Evolutionary conservation across 2,797 vertebrate species (phyloP).

Genomic region (Zalophus californianus): DNA sequence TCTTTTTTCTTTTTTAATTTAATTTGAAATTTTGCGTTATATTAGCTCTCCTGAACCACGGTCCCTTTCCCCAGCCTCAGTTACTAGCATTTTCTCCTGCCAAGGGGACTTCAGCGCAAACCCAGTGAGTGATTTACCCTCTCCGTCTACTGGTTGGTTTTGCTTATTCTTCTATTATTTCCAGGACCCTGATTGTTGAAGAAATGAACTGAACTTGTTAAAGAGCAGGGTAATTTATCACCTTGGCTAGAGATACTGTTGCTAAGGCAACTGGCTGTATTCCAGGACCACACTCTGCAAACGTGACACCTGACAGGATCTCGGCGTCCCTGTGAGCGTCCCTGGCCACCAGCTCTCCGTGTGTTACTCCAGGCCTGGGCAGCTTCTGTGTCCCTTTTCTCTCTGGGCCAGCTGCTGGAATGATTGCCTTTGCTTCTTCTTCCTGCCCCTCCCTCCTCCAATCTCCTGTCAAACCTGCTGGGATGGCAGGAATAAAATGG

Average conservation of each 20-base stretch:
- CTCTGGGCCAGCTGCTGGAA: not conserved
- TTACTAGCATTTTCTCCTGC: not conserved
- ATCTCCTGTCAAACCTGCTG: not conserved
- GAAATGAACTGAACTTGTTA: slow-evolving; percentile 69
- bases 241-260: slow-evolving; percentile 70
- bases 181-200: slow-evolving; percentile 59
- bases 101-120: not conserved
- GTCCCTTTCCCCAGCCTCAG: accelerated
- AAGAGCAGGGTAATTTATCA: slow-evolving; percentile 69
- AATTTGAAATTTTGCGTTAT: not conserved
- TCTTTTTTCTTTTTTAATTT: not conserved
- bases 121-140: not conserved
- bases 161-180: slow-evolving; percentile 44
- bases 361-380: not conserved
- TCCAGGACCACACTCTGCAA: not conserved
- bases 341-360: not conserved
- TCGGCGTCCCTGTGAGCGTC: not conserved
- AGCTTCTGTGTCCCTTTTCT: not conserved
- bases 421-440: not conserved
- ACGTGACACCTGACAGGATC: not conserved
- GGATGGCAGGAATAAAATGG: not conserved
- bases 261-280: slow-evolving; percentile 67
- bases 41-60: no score
- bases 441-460: not conserved
- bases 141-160: not conserved